Evolutionary conservation across 2,888 invertebrate species (phyloP).

Genomic region (Nematopogon swammerdamellus): DNA sequence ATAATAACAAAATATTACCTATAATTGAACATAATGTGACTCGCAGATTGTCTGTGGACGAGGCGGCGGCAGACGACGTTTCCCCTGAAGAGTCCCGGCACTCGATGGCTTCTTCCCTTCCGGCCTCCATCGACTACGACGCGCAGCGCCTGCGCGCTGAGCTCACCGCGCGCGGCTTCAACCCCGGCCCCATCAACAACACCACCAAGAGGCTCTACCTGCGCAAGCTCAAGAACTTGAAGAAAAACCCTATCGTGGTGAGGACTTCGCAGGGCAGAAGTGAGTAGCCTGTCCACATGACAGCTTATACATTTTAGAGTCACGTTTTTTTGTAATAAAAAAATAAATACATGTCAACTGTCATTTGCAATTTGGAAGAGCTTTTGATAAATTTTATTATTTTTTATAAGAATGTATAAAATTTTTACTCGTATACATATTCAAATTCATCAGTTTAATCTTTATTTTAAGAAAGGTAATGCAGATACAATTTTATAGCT

Average conservation of each 20-base stretch:
- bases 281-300: no score
- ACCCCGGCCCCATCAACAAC: conserved; percentile 77
- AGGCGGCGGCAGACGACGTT: conserved; percentile 21
- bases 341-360: no score
- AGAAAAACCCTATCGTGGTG: conserved; percentile 25
- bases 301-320: no score
- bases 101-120: conserved; percentile 54
- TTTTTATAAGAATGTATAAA: background rate
- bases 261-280: conserved; percentile 17
- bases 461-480: no score
- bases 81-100: conserved; percentile 33
- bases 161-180: conserved; percentile 63
- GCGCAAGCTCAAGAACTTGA: conserved; percentile 64
- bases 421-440: background rate
- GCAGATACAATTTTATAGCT: no score
- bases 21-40: no score
- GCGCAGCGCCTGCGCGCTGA: conserved; percentile 63
- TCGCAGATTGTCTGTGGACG: conserved; percentile 29
- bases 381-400: no score
- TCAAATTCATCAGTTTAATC: background rate
- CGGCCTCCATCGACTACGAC: conserved; percentile 62
- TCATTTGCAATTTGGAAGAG: no score
- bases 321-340: no score
- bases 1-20: no score
- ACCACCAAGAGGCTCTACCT: conserved; percentile 76